Percentiles rank a stretch among this genome's conserved stretches.
phyloP scores from a whole-genome alignment of 2,797 vertebrate species.

The Hozukius guyotensis region DNA sequence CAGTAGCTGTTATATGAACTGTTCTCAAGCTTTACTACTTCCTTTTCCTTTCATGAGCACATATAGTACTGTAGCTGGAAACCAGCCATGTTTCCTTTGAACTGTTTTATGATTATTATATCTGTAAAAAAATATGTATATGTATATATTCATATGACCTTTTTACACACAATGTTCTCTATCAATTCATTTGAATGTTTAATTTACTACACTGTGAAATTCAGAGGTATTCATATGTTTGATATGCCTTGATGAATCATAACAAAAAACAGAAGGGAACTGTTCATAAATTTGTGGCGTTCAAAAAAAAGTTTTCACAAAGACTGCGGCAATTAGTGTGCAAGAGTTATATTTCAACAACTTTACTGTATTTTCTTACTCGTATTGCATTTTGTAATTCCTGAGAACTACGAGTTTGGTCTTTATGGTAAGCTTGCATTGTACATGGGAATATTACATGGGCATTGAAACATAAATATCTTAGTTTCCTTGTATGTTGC shows the following conservation, averaged over 20 bases:
- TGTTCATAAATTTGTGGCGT: background rate
- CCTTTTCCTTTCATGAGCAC: conserved; percentile 45
- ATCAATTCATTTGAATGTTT: background rate
- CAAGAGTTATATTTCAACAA: background rate
- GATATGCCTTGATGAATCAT: background rate
- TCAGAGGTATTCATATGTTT: background rate
- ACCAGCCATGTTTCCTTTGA: background rate
- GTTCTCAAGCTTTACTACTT: conserved; percentile 58
- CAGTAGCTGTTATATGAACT: conserved; percentile 9
- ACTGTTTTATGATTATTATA: conserved; percentile 7
- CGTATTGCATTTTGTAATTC: background rate
- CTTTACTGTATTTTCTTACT: background rate
- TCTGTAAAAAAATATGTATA: no score
- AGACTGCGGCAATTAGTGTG: background rate
- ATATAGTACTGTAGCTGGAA: background rate
- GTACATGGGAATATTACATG: background rate
- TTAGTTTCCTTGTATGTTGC: conserved; percentile 20
- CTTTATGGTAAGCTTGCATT: background rate
- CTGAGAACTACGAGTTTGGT: background rate
- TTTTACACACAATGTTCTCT: background rate
- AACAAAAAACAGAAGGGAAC: background rate
- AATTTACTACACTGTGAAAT: background rate
- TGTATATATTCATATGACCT: background rate
- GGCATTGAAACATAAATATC: background rate
- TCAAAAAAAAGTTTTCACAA: background rate